Percentiles rank a stretch among this genome's conserved stretches.
Evolutionary conservation across 92 coral and sea anemone genomes (phyloP).

Genomic region (Muricea muricata): DNA sequence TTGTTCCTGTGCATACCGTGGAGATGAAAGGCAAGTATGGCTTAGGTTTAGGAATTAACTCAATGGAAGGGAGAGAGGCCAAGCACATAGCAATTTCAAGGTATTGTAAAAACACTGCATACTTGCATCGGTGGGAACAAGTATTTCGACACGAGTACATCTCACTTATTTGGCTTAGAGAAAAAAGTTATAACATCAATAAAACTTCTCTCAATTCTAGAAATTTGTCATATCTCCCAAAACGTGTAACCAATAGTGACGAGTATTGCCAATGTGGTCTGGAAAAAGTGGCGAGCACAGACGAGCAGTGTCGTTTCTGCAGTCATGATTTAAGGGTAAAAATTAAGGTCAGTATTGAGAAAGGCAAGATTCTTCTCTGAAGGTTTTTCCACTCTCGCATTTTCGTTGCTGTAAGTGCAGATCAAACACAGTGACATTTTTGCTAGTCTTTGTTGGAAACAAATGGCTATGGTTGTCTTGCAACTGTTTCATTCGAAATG

Average conservation of each 20-base stretch:
- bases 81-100: not conserved
- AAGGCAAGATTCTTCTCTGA: conserved; percentile 1
- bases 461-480: not conserved
- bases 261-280: not conserved
- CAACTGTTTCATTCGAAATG: not conserved
- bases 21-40: not conserved
- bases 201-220: not conserved
- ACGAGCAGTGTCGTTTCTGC: conserved; percentile 7
- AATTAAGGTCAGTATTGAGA: conserved; percentile 12
- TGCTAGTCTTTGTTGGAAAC: too few species aligned
- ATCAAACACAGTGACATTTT: too few species aligned
- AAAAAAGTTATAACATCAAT: not conserved
- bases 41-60: not conserved
- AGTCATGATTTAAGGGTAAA: not conserved
- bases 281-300: not conserved
- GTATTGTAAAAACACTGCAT: not conserved
- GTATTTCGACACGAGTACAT: not conserved
- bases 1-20: not conserved
- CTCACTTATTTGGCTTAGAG: not conserved
- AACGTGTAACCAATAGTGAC: not conserved
- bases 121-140: not conserved
- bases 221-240: not conserved
- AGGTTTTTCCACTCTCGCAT: not conserved
- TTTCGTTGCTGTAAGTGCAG: too few species aligned
- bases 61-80: conserved; percentile 4